Percentiles rank a stretch among this genome's conserved stretches.
Conservation (phyloP, 2,797 vertebrate genomes). For the Luscinia luscinia region DNA sequence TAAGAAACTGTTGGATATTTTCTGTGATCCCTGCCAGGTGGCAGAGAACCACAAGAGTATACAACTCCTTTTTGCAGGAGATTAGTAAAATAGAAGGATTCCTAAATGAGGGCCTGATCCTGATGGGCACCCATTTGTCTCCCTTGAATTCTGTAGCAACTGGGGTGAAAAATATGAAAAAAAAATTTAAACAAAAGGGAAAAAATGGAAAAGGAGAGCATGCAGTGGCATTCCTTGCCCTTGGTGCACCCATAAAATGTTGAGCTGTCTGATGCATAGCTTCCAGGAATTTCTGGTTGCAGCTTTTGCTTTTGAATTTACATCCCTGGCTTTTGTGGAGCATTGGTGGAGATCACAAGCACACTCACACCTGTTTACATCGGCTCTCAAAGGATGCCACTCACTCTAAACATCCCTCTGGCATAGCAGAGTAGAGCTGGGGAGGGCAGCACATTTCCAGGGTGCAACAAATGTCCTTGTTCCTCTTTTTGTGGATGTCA, state of each 20-base stretch:
- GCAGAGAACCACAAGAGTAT: slow-evolving; percentile 27
- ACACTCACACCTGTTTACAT: background rate
- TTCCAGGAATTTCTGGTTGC: background rate
- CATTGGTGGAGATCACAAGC: rapidly evolving
- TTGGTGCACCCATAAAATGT: background rate
- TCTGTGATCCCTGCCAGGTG: slow-evolving; percentile 58
- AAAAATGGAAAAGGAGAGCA: background rate
- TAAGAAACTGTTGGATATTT: slow-evolving; percentile 56
- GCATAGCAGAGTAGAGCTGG: background rate
- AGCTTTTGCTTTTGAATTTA: background rate
- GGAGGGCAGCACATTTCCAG: background rate
- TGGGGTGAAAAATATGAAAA: rapidly evolving
- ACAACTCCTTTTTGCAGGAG: slow-evolving; percentile 17
- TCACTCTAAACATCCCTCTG: background rate
- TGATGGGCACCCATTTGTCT: background rate
- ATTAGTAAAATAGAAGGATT: slow-evolving; percentile 52
- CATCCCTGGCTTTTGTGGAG: background rate
- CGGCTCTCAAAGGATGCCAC: background rate
- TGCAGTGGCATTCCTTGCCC: background rate
- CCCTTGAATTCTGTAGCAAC: background rate
- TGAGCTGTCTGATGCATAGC: background rate
- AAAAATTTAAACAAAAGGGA: background rate
- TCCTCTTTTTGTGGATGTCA: background rate
- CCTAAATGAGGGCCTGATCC: slow-evolving; percentile 37
- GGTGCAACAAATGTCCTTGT: background rate